Conservation (phyloP, 2,113 vertebrate genomes). For the Stomatorhinus ivindoensis region DNA sequence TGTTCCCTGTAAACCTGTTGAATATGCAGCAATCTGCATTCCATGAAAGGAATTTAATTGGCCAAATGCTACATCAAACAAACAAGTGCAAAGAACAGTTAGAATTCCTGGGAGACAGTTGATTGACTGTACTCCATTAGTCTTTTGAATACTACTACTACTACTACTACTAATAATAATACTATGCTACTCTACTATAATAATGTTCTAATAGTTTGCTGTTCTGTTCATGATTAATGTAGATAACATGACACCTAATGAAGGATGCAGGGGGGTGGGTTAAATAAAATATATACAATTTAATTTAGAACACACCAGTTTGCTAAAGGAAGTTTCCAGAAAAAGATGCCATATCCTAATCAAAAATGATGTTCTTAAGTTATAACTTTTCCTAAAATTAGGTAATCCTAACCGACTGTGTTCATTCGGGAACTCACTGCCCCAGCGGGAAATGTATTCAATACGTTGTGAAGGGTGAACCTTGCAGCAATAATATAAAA, state of each 20-base stretch:
- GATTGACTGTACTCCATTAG: background rate
- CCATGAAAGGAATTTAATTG: conserved; percentile 11
- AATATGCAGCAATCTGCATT: conserved; percentile 7
- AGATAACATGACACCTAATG: background rate
- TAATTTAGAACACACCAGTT: background rate
- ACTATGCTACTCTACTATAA: too few relatives aligned
- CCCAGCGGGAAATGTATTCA: background rate
- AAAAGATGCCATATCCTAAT: background rate
- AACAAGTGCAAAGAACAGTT: background rate
- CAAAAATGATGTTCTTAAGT: background rate
- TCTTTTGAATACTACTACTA: background rate
- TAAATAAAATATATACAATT: background rate
- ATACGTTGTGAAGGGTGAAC: background rate
- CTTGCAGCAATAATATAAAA: background rate
- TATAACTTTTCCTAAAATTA: background rate
- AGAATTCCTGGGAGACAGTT: background rate
- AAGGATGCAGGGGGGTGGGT: background rate
- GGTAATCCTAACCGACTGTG: background rate
- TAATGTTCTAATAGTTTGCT: background rate
- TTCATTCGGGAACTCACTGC: background rate
- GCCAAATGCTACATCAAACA: background rate
- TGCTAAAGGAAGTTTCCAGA: background rate
- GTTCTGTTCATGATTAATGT: background rate
- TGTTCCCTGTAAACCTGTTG: conserved; percentile 17
- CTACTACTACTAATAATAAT: background rate